These are phyloP conservation scores for Catotricha subobsoleta DNA, from an alignment of 2,888 invertebrate species.

Conservation along the genomic window DNA sequence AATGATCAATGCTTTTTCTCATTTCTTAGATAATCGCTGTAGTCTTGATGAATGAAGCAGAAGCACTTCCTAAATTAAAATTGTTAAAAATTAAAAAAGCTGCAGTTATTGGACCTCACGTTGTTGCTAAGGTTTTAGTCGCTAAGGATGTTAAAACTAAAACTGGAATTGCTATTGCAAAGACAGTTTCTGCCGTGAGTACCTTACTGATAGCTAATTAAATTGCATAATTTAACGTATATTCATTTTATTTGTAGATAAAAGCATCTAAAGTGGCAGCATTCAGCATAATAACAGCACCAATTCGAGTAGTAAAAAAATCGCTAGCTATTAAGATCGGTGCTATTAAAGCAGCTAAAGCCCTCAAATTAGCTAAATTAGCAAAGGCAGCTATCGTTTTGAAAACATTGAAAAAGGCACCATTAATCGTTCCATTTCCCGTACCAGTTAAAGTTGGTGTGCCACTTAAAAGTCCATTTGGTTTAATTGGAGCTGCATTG, in stretches of 20 bases:
- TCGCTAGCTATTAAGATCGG: background rate
- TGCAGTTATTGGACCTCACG: background rate
- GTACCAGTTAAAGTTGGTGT: conserved; percentile 6
- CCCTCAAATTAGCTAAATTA: conserved; percentile 1
- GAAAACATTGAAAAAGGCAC: background rate
- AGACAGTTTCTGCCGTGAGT: conserved; percentile 3
- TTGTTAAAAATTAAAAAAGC: background rate
- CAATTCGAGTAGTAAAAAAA: conserved; percentile 1
- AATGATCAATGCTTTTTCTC: no score
- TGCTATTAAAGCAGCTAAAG: conserved; percentile 1
- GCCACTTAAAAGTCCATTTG: no score
- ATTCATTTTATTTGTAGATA: background rate
- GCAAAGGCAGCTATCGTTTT: background rate
- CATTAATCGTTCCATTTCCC: conserved; percentile 3
- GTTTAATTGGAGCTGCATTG: no score
- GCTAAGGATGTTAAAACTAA: conserved; percentile 6
- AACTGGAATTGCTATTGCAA: background rate
- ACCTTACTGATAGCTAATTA: background rate
- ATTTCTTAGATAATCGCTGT: conserved; percentile 2
- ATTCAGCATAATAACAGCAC: conserved; percentile 1
- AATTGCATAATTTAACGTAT: no score
- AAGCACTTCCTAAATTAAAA: background rate
- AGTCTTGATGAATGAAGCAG: background rate
- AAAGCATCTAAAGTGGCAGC: conserved; percentile 4
- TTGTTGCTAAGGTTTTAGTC: conserved; percentile 2